Evolutionary conservation across 1,140 invertebrate genomes (phyloP).

Genomic region (Dysdera silvatica): DNA sequence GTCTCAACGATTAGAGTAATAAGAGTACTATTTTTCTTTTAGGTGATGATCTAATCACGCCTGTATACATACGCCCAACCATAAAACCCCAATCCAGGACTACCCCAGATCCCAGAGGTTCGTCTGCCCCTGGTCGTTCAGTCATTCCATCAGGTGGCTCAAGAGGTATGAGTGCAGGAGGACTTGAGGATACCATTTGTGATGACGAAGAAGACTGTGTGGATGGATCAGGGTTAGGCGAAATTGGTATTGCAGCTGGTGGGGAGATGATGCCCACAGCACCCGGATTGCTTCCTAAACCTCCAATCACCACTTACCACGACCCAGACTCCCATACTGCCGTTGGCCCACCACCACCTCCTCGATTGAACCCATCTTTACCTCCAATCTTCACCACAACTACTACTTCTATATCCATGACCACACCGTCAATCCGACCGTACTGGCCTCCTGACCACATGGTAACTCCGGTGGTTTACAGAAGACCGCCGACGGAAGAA

Average conservation of each 20-base stretch:
- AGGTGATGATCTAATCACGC: slow-evolving; percentile 60
- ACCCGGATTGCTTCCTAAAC: background rate
- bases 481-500: slow-evolving; percentile 3
- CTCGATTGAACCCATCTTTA: background rate
- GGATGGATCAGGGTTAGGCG: slow-evolving; percentile 34
- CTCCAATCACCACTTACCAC: background rate
- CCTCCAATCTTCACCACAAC: background rate
- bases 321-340: background rate
- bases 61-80: slow-evolving; percentile 77
- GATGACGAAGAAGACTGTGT: slow-evolving; percentile 38
- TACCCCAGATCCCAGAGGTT: background rate
- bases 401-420: background rate
- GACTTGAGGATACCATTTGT: slow-evolving; percentile 28
- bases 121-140: slow-evolving; percentile 9
- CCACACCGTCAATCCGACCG: slow-evolving; percentile 13
- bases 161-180: slow-evolving; percentile 2
- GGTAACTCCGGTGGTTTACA: background rate
- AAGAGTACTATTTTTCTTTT: background rate
- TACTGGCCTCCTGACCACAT: background rate
- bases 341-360: background rate
- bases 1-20: too few species aligned
- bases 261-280: background rate
- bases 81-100: slow-evolving; percentile 25
- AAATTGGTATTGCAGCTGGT: slow-evolving; percentile 21
- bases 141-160: slow-evolving; percentile 20